Evolutionary conservation across 2,888 invertebrate genomes (phyloP).

Genomic region (Melanostoma scalare): DNA sequence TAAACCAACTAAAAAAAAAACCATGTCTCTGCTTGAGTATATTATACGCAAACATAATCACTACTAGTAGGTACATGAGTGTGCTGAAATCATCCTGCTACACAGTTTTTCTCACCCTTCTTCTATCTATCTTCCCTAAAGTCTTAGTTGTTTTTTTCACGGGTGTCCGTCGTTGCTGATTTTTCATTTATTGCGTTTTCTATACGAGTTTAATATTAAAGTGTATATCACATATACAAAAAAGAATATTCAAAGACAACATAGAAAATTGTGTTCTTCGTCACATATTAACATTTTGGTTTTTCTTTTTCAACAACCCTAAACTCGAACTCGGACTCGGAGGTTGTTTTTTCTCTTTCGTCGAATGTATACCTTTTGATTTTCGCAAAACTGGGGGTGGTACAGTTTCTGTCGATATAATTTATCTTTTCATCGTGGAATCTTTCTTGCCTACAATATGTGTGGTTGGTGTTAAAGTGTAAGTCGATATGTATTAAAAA

Average conservation of each 20-base stretch:
- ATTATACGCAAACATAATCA: conserved; percentile 24
- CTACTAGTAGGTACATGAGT: conserved; percentile 57
- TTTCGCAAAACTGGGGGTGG: conserved; percentile 37
- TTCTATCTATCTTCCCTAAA: conserved; percentile 57
- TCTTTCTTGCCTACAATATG: conserved; percentile 35
- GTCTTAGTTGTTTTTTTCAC: conserved; percentile 30
- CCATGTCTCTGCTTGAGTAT: conserved; percentile 3
- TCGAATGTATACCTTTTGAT: conserved; percentile 37
- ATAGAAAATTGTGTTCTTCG: neutral
- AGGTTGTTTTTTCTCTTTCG: conserved; percentile 19
- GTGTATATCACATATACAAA: neutral
- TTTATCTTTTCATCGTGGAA: conserved; percentile 53
- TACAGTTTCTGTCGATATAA: conserved; percentile 47
- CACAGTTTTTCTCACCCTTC: conserved; percentile 62
- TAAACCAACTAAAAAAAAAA: neutral
- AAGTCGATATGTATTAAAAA: conserved; percentile 10
- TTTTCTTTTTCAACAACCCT: conserved; percentile 1
- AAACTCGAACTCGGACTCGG: conserved; percentile 29
- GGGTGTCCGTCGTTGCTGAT: conserved; percentile 24
- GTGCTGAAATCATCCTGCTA: conserved; percentile 56
- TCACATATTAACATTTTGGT: neutral
- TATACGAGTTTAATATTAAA: neutral
- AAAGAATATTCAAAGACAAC: conserved; percentile 7
- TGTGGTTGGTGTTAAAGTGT: conserved; percentile 40
- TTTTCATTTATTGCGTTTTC: conserved; percentile 21